Percentiles rank a stretch among this genome's conserved stretches.
phyloP scores from a whole-genome alignment of 2,797 vertebrate genomes.

The Oreochromis grahami region DNA sequence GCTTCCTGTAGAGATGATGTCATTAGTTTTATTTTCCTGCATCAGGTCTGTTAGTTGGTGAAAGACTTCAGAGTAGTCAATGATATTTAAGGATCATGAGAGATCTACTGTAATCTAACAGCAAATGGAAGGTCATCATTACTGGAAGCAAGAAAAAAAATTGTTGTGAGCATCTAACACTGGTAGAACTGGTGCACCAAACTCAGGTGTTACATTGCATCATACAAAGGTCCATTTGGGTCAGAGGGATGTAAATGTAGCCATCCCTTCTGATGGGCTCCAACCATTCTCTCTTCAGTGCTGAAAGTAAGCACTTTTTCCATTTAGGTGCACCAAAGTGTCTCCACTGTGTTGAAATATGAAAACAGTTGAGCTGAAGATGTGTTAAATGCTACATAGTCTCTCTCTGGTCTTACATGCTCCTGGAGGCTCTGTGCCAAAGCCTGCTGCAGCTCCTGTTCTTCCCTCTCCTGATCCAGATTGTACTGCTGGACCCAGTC shows the following conservation, averaged over 20 bases:
- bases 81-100: not conserved
- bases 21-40: not conserved
- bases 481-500: slow-evolving; percentile 97
- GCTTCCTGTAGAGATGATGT: slow-evolving; percentile 81
- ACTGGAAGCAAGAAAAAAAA: not conserved
- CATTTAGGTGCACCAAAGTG: not conserved
- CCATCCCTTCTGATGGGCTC: not conserved
- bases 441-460: slow-evolving; percentile 96
- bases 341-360: not conserved
- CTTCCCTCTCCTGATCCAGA: slow-evolving; percentile 92
- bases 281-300: not conserved
- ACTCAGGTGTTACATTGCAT: not conserved
- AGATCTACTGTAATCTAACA: not conserved
- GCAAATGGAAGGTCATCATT: not conserved
- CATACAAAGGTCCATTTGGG: not conserved
- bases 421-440: slow-evolving; percentile 97
- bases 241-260: not conserved
- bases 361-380: not conserved
- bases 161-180: not conserved
- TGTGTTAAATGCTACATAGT: not conserved
- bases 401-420: slow-evolving; percentile 78
- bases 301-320: not conserved
- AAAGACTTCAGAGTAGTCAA: not conserved
- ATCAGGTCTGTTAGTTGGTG: not conserved
- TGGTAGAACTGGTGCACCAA: not conserved